phyloP scores from a whole-genome alignment of 2,113 vertebrate species.

The Brevimyrus niger region DNA sequence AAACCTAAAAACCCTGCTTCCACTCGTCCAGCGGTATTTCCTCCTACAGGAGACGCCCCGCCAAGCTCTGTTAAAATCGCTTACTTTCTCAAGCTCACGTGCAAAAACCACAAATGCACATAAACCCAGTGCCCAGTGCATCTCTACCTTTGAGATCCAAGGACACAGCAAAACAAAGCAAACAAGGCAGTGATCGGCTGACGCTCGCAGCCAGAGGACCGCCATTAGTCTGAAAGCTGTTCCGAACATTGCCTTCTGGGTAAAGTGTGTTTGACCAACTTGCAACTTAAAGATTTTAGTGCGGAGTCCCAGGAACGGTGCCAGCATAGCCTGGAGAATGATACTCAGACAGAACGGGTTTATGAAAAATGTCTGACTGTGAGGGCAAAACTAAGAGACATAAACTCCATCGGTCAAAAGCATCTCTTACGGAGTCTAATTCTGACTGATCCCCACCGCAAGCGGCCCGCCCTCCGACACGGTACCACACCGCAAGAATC shows the following conservation, averaged over 20 bases:
- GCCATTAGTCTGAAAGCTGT: background rate
- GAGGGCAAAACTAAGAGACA: background rate
- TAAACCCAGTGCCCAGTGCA: background rate
- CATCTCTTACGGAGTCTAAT: background rate
- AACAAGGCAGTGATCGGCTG: background rate
- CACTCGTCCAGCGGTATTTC: background rate
- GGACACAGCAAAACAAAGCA: background rate
- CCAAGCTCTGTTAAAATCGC: background rate
- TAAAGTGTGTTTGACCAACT: background rate
- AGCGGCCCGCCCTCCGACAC: background rate
- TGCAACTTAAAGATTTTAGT: background rate
- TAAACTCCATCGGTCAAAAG: background rate
- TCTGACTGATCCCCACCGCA: background rate
- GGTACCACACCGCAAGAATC: no score
- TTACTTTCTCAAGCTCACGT: no score
- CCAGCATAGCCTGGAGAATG: background rate
- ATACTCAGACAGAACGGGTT: background rate
- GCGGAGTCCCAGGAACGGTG: background rate
- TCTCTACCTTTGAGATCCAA: background rate
- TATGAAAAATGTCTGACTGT: background rate
- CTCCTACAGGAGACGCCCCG: background rate
- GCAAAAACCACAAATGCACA: no score
- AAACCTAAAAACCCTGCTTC: background rate
- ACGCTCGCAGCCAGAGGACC: background rate
- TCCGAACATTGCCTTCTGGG: background rate